Evolutionary conservation across 2,797 vertebrate species (phyloP), one percentile per base, ranked within the genome.

Genomic region (Melanotaenia nigrans): DNA sequence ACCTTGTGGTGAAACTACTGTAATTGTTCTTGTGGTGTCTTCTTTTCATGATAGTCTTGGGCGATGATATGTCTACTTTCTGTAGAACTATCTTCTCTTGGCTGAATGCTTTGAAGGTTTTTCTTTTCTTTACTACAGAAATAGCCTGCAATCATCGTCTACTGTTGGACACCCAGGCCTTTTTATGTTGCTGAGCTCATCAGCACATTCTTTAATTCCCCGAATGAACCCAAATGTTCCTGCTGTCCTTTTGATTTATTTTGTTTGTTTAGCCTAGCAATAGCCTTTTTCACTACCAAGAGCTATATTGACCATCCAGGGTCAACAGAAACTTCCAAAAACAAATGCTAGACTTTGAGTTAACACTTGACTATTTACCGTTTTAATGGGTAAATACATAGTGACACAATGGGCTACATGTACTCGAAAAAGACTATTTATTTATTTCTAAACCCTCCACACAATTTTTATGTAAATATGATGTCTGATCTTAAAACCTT

Each of bases 251-350:
- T 4, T 64, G 25, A 25, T 40, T 51, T 40, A n/a, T 53, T 58
- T 32, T 40, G 5, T 51, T 60, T 65, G 65, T 59, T 1, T 13
- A 51, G 32, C 30, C 38, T 38, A 53, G 51, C 3, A 32, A n/a
- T 16, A 1, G 12, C 20, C 33, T n/a, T 12, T 58, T 38, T 42
- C 10, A 22, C 28, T 30, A n/a, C 30, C 51, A 8, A 30, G 16
- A 58, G 55, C 42, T 65, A 28, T 3, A 40, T 54, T 59, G 33
- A 47, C 42, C 38, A 32, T 65, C 54, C n/a, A 36, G 12, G 25
- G 30, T 53, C 53, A 35, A n/a, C 32, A 62, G 12, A 22, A 47
- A n/a, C 51, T 63, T 45, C 36, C 38, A 63, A 71, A 47, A 33
- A 33, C 55, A 56, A 40, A 71, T 18, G 33, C 55, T 35, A 16